Percentiles rank a stretch among this genome's conserved stretches.
Evolutionary conservation across 1,140 invertebrate genomes (phyloP).

Genomic region (Pristionchus pacificus): DNA sequence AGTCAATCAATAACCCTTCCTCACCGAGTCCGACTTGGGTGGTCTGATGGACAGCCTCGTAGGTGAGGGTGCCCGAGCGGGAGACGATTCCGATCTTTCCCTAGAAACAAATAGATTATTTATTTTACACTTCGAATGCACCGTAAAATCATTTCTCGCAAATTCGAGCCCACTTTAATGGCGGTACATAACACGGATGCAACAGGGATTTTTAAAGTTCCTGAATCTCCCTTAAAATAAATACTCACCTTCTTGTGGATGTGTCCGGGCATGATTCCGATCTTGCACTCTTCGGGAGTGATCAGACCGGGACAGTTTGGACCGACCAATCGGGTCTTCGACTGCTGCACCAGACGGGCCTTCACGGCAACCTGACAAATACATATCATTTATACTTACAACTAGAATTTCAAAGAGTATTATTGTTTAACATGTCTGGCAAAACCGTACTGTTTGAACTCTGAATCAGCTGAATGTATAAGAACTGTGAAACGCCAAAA

Average conservation of each 20-base stretch:
- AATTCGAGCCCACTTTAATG: too few species aligned
- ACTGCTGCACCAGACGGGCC: slow-evolving; percentile 76
- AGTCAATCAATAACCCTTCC: not conserved
- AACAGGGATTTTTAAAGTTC: too few species aligned
- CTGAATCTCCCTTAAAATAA: too few species aligned
- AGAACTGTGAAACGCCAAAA: too few species aligned
- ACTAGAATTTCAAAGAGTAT: too few species aligned
- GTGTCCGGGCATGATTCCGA: slow-evolving; percentile 98
- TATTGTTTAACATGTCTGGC: too few species aligned
- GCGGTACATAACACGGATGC: too few species aligned
- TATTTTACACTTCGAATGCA: too few species aligned
- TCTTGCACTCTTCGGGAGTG: slow-evolving; percentile 80
- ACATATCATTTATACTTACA: not conserved
- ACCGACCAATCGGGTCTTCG: slow-evolving; percentile 85
- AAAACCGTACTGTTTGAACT: too few species aligned
- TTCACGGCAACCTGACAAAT: slow-evolving; percentile 98
- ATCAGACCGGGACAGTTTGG: slow-evolving; percentile 99
- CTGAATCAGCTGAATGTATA: too few species aligned
- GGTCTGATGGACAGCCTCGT: slow-evolving; percentile 68
- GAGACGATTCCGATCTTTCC: slow-evolving; percentile 78
- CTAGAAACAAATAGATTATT: not conserved
- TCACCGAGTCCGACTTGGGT: slow-evolving; percentile 73
- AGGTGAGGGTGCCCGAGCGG: slow-evolving; percentile 93
- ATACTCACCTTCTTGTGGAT: slow-evolving; percentile 72
- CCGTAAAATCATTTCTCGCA: too few species aligned